A percentile compares a stretch with the other conserved stretches of the same genome.
phyloP scores from a whole-genome alignment of 2,888 invertebrate species.

The Drosophila atripex region DNA sequence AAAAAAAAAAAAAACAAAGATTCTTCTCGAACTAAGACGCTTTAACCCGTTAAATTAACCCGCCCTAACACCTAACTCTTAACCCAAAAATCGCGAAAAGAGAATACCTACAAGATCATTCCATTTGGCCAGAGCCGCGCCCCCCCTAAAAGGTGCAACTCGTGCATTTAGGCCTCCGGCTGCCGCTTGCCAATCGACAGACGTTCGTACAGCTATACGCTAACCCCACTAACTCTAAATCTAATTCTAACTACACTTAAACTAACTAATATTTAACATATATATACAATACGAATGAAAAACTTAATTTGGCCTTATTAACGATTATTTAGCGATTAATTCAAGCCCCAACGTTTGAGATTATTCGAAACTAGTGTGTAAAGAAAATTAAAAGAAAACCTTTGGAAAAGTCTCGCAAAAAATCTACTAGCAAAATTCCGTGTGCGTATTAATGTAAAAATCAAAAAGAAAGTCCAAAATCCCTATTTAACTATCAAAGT shows the following conservation, averaged over 20 bases:
- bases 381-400: conserved; percentile 18
- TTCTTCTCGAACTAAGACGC: conserved; percentile 25
- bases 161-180: conserved; percentile 73
- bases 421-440: conserved; percentile 71
- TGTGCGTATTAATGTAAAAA: conserved; percentile 62
- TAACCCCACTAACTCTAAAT: conserved; percentile 46
- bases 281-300: conserved; percentile 49
- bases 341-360: conserved; percentile 26
- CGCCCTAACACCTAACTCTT: conserved; percentile 19
- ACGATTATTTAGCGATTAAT: conserved; percentile 73
- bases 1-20: not conserved
- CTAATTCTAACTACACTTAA: conserved; percentile 39
- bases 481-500: conserved; percentile 61
- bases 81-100: conserved; percentile 35
- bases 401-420: conserved; percentile 72
- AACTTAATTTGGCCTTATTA: conserved; percentile 83
- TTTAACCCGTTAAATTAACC: conserved; percentile 30
- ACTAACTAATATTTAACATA: conserved; percentile 45
- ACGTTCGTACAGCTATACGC: conserved; percentile 56
- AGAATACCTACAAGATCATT: conserved; percentile 77
- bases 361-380: conserved; percentile 53
- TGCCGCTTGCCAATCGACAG: conserved; percentile 53
- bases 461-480: conserved; percentile 35
- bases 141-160: conserved; percentile 51
- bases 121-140: conserved; percentile 72